phyloP scores from a whole-genome alignment of 2,888 invertebrate species.

The Lithophane ornitopus region DNA sequence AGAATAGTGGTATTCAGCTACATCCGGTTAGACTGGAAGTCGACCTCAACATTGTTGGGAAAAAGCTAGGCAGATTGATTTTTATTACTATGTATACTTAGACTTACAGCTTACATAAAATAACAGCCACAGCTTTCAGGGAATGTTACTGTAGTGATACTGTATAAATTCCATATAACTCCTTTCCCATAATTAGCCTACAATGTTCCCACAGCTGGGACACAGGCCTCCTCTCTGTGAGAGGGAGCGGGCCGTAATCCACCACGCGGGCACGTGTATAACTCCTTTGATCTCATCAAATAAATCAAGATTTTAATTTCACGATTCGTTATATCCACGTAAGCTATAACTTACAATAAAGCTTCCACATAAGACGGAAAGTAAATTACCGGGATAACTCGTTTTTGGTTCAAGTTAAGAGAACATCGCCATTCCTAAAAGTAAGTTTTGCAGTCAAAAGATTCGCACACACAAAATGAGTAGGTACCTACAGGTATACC shows the following conservation, averaged over 20 bases:
- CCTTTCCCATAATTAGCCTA: too few relatives aligned
- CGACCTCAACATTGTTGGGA: too few relatives aligned
- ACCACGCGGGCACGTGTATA: too few relatives aligned
- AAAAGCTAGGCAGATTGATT: too few relatives aligned
- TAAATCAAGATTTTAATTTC: constrained; percentile 50
- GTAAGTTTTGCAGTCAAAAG: neutral
- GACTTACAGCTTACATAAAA: neutral
- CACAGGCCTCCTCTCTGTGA: too few relatives aligned
- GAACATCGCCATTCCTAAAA: neutral
- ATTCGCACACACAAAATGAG: neutral
- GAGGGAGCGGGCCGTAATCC: too few relatives aligned
- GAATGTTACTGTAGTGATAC: neutral
- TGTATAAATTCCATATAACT: neutral
- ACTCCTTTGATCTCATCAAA: constrained; percentile 34
- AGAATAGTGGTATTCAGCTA: too few relatives aligned
- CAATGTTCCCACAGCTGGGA: too few relatives aligned
- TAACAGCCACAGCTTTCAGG: neutral
- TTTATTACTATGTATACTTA: too few relatives aligned
- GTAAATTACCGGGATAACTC: constrained; percentile 66
- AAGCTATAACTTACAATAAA: constrained; percentile 62
- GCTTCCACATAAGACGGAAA: constrained; percentile 60
- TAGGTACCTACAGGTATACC: neutral
- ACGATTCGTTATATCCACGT: constrained; percentile 54
- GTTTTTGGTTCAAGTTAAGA: constrained; percentile 36
- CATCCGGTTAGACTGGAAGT: too few relatives aligned